phyloP scores from a whole-genome alignment of 2,888 invertebrate genomes.

The Acrobasis repandana region DNA sequence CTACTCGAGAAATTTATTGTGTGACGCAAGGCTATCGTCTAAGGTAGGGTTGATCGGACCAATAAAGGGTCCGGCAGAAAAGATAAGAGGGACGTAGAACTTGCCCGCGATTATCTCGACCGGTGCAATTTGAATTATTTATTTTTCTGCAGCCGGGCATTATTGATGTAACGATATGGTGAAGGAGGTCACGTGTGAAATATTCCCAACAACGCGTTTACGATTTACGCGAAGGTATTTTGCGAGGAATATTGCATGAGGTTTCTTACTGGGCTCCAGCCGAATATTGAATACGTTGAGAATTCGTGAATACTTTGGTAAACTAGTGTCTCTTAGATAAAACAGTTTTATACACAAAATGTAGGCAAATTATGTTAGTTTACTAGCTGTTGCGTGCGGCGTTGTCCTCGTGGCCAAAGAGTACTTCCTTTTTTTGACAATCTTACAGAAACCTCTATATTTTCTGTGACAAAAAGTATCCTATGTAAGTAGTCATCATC shows the following conservation, averaged over 20 bases:
- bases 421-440: too few species aligned
- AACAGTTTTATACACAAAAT: too few species aligned
- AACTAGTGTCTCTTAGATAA: neutral
- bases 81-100: slow-evolving; percentile 39
- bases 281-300: neutral
- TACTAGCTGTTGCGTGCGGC: too few species aligned
- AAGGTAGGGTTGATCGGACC: slow-evolving; percentile 20
- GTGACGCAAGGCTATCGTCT: slow-evolving; percentile 20
- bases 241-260: neutral
- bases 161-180: slow-evolving; percentile 14
- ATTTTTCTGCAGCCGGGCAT: slow-evolving; percentile 29
- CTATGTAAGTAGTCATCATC: too few species aligned
- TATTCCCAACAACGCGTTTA: slow-evolving; percentile 1
- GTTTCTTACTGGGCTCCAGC: neutral
- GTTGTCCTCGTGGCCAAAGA: too few species aligned
- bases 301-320: neutral
- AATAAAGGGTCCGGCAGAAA: slow-evolving; percentile 29
- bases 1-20: slow-evolving; percentile 18
- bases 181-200: slow-evolving; percentile 4
- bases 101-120: slow-evolving; percentile 41
- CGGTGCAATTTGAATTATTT: slow-evolving; percentile 40
- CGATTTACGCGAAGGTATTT: slow-evolving; percentile 4
- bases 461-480: too few species aligned
- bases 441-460: too few species aligned
- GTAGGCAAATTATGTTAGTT: too few species aligned